phyloP scores from a whole-genome alignment of 2,888 invertebrate genomes.

The Calameuta pallipes region DNA sequence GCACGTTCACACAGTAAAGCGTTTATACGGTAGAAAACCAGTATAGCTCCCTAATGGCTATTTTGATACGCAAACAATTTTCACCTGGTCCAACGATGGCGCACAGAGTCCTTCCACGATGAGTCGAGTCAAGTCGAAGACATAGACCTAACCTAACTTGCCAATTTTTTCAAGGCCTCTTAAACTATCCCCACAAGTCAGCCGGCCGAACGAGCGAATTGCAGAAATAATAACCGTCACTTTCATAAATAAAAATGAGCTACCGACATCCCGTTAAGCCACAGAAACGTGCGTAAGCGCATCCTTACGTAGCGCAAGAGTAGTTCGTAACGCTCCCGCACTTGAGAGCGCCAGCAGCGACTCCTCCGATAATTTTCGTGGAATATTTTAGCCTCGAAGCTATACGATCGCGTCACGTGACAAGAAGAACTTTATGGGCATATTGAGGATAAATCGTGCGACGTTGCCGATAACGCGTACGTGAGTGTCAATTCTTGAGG shows the following conservation, averaged over 20 bases:
- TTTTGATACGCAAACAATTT: neutral
- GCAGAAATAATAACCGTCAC: neutral
- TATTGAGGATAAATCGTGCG: neutral
- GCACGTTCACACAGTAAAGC: neutral
- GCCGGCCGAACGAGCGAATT: neutral
- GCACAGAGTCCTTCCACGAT: neutral
- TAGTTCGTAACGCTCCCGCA: neutral
- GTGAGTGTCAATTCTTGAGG: no score
- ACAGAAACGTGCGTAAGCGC: neutral
- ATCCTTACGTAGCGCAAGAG: neutral
- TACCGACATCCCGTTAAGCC: neutral
- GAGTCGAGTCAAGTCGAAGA: neutral
- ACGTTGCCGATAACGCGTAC: neutral
- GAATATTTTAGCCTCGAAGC: neutral
- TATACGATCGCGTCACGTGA: neutral
- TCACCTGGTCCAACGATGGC: neutral
- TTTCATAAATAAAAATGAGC: neutral
- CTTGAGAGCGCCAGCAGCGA: neutral
- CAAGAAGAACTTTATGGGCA: neutral
- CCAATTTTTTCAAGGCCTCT: neutral
- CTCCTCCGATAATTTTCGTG: neutral
- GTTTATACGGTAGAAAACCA: neutral
- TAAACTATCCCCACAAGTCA: neutral
- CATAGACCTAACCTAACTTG: neutral
- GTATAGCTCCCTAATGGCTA: neutral